Base-by-base conservation (phyloP, 2,797 vertebrate genomes). In the Anniella stebbinsi region DNA sequence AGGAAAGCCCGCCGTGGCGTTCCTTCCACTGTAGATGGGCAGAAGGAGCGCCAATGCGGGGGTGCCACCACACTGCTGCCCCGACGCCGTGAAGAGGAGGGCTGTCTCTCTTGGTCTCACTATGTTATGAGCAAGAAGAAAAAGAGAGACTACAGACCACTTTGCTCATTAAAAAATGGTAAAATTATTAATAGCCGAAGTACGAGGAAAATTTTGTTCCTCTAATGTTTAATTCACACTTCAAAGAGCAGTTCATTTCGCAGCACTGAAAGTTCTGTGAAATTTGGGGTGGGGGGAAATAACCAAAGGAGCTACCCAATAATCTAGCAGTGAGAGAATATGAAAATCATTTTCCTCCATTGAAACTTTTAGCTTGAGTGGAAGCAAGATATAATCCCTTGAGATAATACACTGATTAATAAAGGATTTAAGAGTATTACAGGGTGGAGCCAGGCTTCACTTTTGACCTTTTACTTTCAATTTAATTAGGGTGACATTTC, bases 331-430 rank as follows among this genome's bases (percentile, higher is more conserved):
- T 51, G 51, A 72, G 51, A 86, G 63, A 51, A 23, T 87, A 72
- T 85, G 45, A 60, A 90, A 80, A 67, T 77, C 23, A 4, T 4
- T 87, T 90, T 41, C 60, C n/a, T 72, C 60, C 38, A 72, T 51
- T 81, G 38, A 63, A 86, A 30, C 66, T 36, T 69, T 86, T 80
- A 82, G 36, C 30, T 87, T 54, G n/a, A 87, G 38, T 90, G 67
- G 78, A 82, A 81, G 51, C 69, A 88, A 76, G 80, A 76, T 88
- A 83, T 83, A 83, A 88, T 83, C 69, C 87, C 38, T n/a, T 75
- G 33, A 75, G 87, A 88, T 75, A 83, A 83, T 88, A 75, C 78
- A 86, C 30, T 81, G 84, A 54, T 75, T 75, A 90, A 86, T 86
- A 86, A 86, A 81, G 84, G 57, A 45, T 73, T 81, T 87, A 81